Percentiles rank a stretch among this genome's conserved stretches.
Evolutionary conservation across 2,113 vertebrate species (phyloP).

Genomic region (Ondatra zibethicus): DNA sequence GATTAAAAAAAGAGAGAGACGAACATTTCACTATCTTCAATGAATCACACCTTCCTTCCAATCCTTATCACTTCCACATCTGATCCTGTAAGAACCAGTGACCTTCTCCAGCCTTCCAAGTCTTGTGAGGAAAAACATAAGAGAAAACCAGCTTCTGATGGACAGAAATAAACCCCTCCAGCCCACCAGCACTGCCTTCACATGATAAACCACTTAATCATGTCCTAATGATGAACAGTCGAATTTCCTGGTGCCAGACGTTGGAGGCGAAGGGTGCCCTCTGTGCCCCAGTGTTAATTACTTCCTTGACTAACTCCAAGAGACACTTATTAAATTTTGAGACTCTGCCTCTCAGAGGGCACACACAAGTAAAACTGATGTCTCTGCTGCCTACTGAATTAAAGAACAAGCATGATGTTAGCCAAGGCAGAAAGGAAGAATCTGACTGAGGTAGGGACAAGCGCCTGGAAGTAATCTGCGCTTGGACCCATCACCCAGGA

Average conservation of each 20-base stretch:
- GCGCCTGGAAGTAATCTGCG: neutral
- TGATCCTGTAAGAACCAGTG: neutral
- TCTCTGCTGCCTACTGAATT: slow-evolving; percentile 66
- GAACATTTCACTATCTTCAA: neutral
- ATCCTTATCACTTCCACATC: neutral
- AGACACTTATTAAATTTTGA: slow-evolving; percentile 86
- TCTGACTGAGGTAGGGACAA: neutral
- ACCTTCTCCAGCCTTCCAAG: neutral
- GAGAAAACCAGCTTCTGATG: slow-evolving; percentile 63
- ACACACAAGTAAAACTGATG: slow-evolving; percentile 31
- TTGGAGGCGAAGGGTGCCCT: slow-evolving; percentile 76
- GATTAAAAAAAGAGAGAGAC: neutral
- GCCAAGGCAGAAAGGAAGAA: neutral
- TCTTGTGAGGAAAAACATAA: neutral
- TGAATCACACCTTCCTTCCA: neutral
- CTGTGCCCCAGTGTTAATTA: slow-evolving; percentile 85
- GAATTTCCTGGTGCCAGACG: slow-evolving; percentile 70
- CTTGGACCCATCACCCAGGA: neutral
- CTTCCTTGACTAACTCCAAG: slow-evolving; percentile 85
- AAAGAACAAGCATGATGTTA: slow-evolving; percentile 23
- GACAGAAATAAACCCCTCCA: slow-evolving; percentile 74
- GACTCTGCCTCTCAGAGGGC: slow-evolving; percentile 80
- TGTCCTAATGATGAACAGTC: slow-evolving; percentile 79
- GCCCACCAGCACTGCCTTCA: slow-evolving; percentile 66
- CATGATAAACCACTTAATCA: slow-evolving; percentile 83